Evolutionary conservation across 35 echinoderm and acorn worm genomes (phyloP), one percentile per base, ranked within the genome.

Genomic region (Heliocidaris tuberculata): DNA sequence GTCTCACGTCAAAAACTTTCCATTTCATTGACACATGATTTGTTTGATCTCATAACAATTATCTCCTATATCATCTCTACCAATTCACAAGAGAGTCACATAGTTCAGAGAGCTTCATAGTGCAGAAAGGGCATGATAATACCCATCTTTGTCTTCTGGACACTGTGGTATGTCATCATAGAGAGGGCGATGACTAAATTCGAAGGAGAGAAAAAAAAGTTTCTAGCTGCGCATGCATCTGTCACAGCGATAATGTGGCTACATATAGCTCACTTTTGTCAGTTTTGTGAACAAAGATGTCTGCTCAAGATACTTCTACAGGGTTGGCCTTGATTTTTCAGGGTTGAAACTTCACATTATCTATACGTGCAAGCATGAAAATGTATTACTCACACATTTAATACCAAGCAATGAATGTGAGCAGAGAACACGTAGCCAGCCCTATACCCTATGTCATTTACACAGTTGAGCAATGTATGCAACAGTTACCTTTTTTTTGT

Each of bases 81-180:
- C 19, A 78, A 78, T 78, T 19, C 65, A 78, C 65, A n/a, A 27
- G 65, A 78, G 65, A 78, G 24, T 27, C 65, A 78, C 65, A 78
- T 78, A 78, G 65, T 78, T 78, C 65, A 78, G 65, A 78, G 21
- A 78, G 65, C 27, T 78, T 78, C 65, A 78, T n/a, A 78, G 65
- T 78, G 65, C 65, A 78, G 65, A 78, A 78, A 78, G 65, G 65
- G 65, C 27, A 78, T n/a, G 17, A 78, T 78, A n/a, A 78, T 78
- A 78, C 21, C 17, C 5, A 7, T 29, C 65, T 78, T 78, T 78
- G 65, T 78, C 27, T 78, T 78, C 21, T 78, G 65, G 15, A 9
- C 65, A 78, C 65, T 78, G 65, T 78, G 65, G 27, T 78, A 78
- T 78, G 65, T 78, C 65, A 78, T 71, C 16, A n/a, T 71, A n/a